These are phyloP conservation scores for Zingel zingel DNA, from an alignment of 2,113 vertebrate genomes.

Conservation along the genomic window DNA sequence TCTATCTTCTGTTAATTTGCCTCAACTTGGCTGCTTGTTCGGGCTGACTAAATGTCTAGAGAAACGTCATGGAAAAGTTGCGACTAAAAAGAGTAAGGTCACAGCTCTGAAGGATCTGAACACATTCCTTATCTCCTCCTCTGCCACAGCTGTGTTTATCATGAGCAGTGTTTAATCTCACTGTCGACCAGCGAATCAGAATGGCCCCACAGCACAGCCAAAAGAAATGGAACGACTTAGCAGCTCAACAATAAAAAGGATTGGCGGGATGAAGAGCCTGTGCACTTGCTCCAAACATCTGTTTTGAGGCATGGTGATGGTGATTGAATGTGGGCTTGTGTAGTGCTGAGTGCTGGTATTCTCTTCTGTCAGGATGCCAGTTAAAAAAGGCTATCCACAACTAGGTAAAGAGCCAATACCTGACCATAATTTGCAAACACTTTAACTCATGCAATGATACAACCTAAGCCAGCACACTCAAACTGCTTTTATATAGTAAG, in stretches of 20 bases:
- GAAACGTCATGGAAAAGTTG: slow-evolving; percentile 38
- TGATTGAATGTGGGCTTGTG: background rate
- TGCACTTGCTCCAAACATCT: slow-evolving; percentile 55
- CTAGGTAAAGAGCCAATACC: background rate
- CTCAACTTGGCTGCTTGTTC: background rate
- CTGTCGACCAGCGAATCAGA: slow-evolving; percentile 12
- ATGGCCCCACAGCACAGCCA: background rate
- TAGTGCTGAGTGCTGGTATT: slow-evolving; percentile 1
- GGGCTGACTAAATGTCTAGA: slow-evolving; percentile 26
- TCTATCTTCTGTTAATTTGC: background rate
- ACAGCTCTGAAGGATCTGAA: slow-evolving; percentile 31
- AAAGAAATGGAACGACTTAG: slow-evolving; percentile 10
- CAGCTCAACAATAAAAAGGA: slow-evolving; percentile 3
- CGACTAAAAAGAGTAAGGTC: background rate
- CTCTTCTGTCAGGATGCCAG: background rate
- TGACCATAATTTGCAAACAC: background rate
- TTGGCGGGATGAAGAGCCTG: background rate
- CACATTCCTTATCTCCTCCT: slow-evolving; percentile 29
- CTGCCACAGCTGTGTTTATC: slow-evolving; percentile 63
- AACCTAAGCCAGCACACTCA: background rate
- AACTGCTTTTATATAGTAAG: background rate
- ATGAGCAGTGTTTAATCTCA: slow-evolving; percentile 34
- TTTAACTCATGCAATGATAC: background rate
- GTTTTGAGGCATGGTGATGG: background rate
- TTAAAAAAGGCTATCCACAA: no score